A percentile compares a stretch with the other conserved stretches of the same genome.
Evolutionary conservation across 2,113 vertebrate genomes (phyloP).

Genomic region (Felis catus): F.catus_Fca126_mat1.0 CM031419.1:189529001-189529500

Average conservation of each 20-base stretch:
- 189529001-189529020: background rate
- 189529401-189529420: background rate
- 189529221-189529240: background rate
- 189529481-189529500: no score
- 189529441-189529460: no score
- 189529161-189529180: background rate
- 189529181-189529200: no score
- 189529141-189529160: background rate
- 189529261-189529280: background rate
- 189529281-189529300: background rate
- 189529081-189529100: background rate
- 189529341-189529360: background rate
- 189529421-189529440: no score
- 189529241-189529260: background rate
- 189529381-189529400: background rate
- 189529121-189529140: background rate
- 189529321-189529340: background rate
- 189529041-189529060: background rate
- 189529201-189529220: accelerated
- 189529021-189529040: background rate
- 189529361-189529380: background rate
- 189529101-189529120: background rate
- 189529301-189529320: background rate
- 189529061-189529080: background rate
- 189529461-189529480: no score